These are phyloP conservation scores for Phodopus roborovskii DNA, from an alignment of 2,113 vertebrate species.

Conservation along the genomic window DNA sequence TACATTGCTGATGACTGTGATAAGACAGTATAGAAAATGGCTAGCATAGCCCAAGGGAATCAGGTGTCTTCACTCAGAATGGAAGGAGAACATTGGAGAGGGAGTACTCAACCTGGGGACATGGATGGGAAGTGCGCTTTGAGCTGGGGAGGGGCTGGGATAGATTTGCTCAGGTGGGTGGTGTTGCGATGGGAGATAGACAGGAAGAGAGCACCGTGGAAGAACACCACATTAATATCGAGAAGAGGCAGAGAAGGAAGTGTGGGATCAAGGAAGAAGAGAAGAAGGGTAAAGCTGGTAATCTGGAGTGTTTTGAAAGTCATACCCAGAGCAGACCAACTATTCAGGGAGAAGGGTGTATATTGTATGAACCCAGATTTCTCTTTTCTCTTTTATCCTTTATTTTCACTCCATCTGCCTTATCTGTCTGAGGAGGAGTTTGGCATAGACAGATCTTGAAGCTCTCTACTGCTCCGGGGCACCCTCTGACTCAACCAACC, in stretches of 20 bases:
- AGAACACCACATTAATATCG: background rate
- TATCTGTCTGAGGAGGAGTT: background rate
- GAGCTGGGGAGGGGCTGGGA: background rate
- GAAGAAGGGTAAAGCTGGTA: background rate
- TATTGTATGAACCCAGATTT: accelerated
- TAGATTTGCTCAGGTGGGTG: background rate
- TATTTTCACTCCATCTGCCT: background rate
- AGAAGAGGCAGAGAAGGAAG: background rate
- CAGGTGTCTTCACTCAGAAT: background rate
- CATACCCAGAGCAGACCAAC: background rate
- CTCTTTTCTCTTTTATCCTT: background rate
- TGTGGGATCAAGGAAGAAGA: background rate
- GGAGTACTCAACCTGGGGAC: background rate
- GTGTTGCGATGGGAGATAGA: background rate
- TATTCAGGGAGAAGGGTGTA: no score
- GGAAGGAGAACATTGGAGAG: background rate
- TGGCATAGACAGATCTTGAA: background rate
- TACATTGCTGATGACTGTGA: accelerated
- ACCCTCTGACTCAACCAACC: background rate
- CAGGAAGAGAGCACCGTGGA: background rate
- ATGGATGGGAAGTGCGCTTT: background rate
- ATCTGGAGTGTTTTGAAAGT: background rate
- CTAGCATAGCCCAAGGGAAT: background rate
- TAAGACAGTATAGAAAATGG: background rate
- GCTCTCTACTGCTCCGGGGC: background rate